A percentile compares a stretch with the other conserved stretches of the same genome.
Evolutionary conservation across 1,140 invertebrate genomes (phyloP).

Genomic region (Hypsibius dujardini): DNA sequence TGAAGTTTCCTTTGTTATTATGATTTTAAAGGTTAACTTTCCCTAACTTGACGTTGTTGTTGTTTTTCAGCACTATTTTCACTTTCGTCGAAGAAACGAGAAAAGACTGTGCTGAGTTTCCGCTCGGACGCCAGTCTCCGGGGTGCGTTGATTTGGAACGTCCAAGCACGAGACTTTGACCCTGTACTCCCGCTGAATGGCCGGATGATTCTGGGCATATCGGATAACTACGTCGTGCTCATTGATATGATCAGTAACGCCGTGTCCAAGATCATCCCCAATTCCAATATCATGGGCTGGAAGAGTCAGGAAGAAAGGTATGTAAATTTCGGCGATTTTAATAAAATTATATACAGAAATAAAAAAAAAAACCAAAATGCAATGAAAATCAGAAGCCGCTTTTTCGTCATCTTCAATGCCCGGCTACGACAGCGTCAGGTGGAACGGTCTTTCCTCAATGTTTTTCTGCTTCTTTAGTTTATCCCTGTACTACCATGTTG

Average conservation of each 20-base stretch:
- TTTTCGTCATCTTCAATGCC: no score
- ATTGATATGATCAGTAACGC: background rate
- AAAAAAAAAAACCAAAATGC: no score
- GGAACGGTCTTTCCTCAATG: no score
- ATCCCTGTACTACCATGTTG: conserved; percentile 7
- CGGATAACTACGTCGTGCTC: background rate
- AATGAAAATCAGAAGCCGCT: no score
- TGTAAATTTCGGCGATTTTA: no score
- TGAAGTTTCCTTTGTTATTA: no score
- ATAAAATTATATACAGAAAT: no score
- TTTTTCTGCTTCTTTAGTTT: background rate
- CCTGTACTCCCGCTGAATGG: background rate
- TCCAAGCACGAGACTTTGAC: background rate
- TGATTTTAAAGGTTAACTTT: no score
- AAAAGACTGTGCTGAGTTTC: background rate
- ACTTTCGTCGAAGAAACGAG: conserved; percentile 5
- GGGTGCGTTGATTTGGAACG: conserved; percentile 12
- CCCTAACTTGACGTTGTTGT: no score
- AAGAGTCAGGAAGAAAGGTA: conserved; percentile 17
- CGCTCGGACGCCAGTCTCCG: background rate
- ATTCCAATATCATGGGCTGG: conserved; percentile 10
- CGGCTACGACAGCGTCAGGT: no score
- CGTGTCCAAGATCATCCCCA: background rate
- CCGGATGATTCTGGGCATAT: background rate
- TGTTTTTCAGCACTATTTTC: conserved; percentile 12